Conservation (phyloP, 2,113 vertebrate species). For the Paramisgurnus dabryanus region DNA sequence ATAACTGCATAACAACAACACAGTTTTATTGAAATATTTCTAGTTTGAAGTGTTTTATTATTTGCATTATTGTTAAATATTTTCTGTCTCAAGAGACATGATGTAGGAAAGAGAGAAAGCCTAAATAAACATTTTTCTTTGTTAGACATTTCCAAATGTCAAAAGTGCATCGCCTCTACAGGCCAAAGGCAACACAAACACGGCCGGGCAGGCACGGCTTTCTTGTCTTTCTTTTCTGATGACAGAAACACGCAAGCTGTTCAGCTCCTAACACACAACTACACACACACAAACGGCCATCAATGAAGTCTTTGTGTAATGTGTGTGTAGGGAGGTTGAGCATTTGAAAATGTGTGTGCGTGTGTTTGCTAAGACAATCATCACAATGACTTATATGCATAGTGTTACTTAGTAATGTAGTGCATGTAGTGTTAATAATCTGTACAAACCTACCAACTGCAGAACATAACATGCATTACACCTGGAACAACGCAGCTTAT, state of each 20-base stretch:
- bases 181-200: constrained; percentile 45
- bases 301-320: constrained; percentile 57
- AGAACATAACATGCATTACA: too few relatives aligned
- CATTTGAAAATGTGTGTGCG: constrained; percentile 1
- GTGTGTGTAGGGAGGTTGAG: constrained; percentile 25
- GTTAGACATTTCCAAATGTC: constrained; percentile 46
- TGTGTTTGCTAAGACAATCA: background rate
- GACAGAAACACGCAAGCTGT: constrained; percentile 50
- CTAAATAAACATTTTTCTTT: constrained; percentile 36
- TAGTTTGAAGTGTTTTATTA: background rate
- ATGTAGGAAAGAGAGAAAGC: constrained; percentile 26
- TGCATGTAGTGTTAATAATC: too few relatives aligned
- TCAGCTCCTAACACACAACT: constrained; percentile 45
- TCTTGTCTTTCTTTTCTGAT: constrained; percentile 47
- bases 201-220: constrained; percentile 9
- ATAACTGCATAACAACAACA: background rate
- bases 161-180: constrained; percentile 24
- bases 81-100: constrained; percentile 23
- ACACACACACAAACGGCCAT: constrained; percentile 49
- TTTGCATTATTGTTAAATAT: constrained; percentile 31
- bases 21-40: constrained; percentile 13
- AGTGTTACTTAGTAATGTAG: too few relatives aligned
- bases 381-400: too few relatives aligned
- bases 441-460: too few relatives aligned
- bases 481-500: too few relatives aligned